A percentile compares a stretch with the other conserved stretches of the same genome.
These are phyloP conservation scores for Epinephelus fuscoguttatus DNA, from an alignment of 2,113 vertebrate species.

Conservation along the genomic window DNA sequence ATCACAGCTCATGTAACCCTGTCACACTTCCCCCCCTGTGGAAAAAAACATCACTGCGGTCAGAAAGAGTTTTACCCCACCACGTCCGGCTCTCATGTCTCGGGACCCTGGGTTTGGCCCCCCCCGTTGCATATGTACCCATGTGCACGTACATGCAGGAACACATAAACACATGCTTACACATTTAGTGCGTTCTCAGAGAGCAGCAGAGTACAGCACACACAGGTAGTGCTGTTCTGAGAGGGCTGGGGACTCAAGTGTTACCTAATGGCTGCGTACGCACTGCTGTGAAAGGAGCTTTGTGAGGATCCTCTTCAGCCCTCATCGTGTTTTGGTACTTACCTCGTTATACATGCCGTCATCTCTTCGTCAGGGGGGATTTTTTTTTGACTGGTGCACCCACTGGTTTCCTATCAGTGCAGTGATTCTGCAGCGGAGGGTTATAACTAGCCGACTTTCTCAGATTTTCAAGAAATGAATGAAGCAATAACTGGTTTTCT, in stretches of 20 bases:
- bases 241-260: conserved; percentile 39
- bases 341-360: conserved; percentile 28
- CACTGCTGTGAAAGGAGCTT: conserved; percentile 73
- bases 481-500: conserved; percentile 32
- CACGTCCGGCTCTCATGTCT: conserved; percentile 59
- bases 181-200: conserved; percentile 29
- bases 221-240: conserved; percentile 73
- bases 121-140: conserved; percentile 19
- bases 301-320: conserved; percentile 64
- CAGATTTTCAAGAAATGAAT: conserved; percentile 26
- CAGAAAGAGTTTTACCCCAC: conserved; percentile 60
- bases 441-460: conserved; percentile 20
- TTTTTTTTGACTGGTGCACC: conserved; percentile 13
- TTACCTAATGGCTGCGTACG: conserved; percentile 67
- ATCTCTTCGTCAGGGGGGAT: conserved; percentile 35
- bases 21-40: conserved; percentile 49
- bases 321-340: conserved; percentile 20
- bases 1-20: conserved; percentile 72
- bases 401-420: conserved; percentile 23
- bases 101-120: conserved; percentile 9
- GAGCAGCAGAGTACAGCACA: conserved; percentile 38
- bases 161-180: conserved; percentile 58
- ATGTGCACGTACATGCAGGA: conserved; percentile 51
- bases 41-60: conserved; percentile 70
- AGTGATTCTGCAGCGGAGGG: neutral